Evolutionary conservation across 2,888 invertebrate genomes (phyloP), one percentile per base, ranked within the genome.

Genomic region (Sesamia inferens): DNA sequence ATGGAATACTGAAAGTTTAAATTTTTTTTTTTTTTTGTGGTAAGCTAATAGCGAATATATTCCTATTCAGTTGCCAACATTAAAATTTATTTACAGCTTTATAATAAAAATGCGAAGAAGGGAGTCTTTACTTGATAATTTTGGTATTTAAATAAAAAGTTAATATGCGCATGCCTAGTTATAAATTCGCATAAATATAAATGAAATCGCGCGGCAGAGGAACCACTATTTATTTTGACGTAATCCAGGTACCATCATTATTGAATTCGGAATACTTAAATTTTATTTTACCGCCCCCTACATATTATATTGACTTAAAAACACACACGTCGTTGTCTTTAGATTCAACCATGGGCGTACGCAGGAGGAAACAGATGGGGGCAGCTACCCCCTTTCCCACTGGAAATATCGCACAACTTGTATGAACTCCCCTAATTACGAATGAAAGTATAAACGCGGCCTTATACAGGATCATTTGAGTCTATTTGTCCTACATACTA

Each of bases 1-100:
- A 31, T 0, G 57, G 64, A 79, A 79, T 79, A 79, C 78, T 79
- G 78, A 13, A 55, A 72, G 54, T n/a, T 72, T 48, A n/a, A n/a
- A 59, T 8, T 22, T 44, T 2, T 13, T 14, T 61, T 47, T 69
- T 51, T 51, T 47, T 59, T 55, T 16, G n/a, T 31, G 11, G 19
- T 24, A 61, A 55, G 47, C 22, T 54, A 54, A 47, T 74, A 3
- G 31, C 31, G 31, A 31, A 31, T 31, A 3, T 3, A 31, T 31
- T 57, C 11, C 22, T 74, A 57, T 42, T 58, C 68, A 76, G 57
- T 55, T 64, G 44, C 55, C 31, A 10, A 81, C 0, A 55, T 74
- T 22, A 24, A 58, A 22, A 14, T 22, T 3, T 14, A 22, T 22
- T 51, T 58, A 58, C 5, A 61, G 0, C 13, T 59, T n/a, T 19